Percentiles rank a stretch among this genome's conserved stretches.
Conservation (phyloP, 2,797 vertebrate genomes). For the Ibycter americanus region DNA sequence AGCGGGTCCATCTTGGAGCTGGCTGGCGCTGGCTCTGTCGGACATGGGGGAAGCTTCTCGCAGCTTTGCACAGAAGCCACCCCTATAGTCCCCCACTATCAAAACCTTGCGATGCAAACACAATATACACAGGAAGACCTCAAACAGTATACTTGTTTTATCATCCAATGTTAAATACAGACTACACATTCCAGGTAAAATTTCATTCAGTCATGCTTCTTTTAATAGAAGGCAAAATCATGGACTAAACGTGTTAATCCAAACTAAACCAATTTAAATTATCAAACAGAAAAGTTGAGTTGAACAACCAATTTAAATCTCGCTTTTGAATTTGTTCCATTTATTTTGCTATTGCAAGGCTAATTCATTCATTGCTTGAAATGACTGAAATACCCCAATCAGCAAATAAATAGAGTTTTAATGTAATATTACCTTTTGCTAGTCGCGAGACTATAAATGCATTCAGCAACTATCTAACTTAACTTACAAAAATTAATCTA, state of each 20-base stretch:
- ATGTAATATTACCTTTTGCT: not conserved
- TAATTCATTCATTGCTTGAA: not conserved
- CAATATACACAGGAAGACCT: not conserved
- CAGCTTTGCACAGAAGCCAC: not conserved
- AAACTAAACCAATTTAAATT: conserved; percentile 3
- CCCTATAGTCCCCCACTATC: not conserved
- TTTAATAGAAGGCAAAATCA: not conserved
- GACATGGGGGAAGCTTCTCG: not conserved
- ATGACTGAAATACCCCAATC: not conserved
- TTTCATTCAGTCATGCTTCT: not conserved
- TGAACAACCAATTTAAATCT: conserved; percentile 1
- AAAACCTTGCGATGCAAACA: not conserved
- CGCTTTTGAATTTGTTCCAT: not conserved
- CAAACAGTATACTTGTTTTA: not conserved
- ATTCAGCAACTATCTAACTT: not conserved
- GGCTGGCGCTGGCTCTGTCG: accelerated
- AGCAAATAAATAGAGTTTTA: not conserved
- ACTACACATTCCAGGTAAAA: not conserved
- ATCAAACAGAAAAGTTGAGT: not conserved
- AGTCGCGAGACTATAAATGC: not conserved
- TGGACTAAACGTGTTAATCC: not conserved
- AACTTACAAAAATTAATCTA: not conserved
- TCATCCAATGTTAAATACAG: not conserved
- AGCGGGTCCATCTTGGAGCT: not conserved
- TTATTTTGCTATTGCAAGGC: not conserved